phyloP scores from a whole-genome alignment of 2,113 vertebrate species.

The Etheostoma spectabile region DNA sequence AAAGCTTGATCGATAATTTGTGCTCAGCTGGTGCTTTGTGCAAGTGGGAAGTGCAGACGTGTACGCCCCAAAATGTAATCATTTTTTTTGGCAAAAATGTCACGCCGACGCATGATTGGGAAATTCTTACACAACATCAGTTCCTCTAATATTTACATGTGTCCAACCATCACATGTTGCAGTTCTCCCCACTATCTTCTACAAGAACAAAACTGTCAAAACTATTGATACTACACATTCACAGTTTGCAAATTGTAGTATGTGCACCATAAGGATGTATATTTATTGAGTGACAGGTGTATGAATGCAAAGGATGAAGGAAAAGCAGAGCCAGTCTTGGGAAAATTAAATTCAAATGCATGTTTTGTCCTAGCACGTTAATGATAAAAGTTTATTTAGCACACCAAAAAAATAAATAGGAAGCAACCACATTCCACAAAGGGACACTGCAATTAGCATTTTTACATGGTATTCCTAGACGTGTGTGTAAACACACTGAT shows the following conservation, averaged over 20 bases:
- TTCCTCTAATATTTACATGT: conserved; percentile 14
- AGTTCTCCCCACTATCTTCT: not conserved
- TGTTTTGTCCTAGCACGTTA: not conserved
- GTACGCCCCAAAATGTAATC: not conserved
- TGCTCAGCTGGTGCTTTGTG: not conserved
- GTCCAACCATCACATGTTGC: not conserved
- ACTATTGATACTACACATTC: too few relatives aligned
- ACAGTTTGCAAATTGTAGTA: not conserved
- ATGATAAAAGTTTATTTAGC: too few relatives aligned
- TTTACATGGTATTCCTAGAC: not conserved
- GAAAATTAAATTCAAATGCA: not conserved
- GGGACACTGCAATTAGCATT: not conserved
- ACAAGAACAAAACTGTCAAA: not conserved
- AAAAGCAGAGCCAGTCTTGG: not conserved
- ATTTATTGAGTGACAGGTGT: not conserved
- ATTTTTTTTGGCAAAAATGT: conserved; percentile 9
- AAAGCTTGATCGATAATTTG: not conserved
- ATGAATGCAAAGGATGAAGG: not conserved
- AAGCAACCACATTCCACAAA: not conserved
- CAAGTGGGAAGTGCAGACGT: not conserved
- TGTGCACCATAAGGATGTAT: not conserved
- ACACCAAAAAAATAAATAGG: too few relatives aligned
- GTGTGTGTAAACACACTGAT: not conserved
- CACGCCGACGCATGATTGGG: not conserved
- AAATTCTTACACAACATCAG: not conserved